A percentile compares a stretch with the other conserved stretches of the same genome.
Conservation (phyloP, 1,140 invertebrate genomes). For the Dendroctonus valens region DNA sequence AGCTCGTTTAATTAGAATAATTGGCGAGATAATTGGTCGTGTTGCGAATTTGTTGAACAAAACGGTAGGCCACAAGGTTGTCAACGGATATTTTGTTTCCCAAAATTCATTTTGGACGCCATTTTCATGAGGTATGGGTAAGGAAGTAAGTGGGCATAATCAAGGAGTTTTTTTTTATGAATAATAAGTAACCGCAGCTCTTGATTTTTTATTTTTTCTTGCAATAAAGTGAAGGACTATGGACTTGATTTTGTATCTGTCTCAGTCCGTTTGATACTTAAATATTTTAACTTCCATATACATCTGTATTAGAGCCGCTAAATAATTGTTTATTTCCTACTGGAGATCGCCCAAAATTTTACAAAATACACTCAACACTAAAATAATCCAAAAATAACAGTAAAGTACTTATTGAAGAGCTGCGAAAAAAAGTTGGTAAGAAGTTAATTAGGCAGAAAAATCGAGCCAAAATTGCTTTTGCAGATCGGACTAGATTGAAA, state of each 20-base stretch:
- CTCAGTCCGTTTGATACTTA: no score
- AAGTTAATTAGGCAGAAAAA: no score
- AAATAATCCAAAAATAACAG: not conserved
- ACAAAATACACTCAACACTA: not conserved
- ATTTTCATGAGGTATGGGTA: not conserved
- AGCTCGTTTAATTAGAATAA: conserved; percentile 8
- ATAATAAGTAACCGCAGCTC: no score
- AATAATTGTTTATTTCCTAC: not conserved
- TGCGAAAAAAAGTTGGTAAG: no score
- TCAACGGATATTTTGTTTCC: conserved; percentile 1
- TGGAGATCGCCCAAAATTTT: not conserved
- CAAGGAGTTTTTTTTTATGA: not conserved
- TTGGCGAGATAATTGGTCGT: conserved; percentile 6
- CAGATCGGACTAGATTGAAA: no score
- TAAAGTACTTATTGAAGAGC: not conserved
- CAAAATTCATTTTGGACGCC: not conserved
- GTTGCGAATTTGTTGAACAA: conserved; percentile 11
- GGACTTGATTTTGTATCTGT: no score
- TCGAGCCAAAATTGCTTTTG: no score
- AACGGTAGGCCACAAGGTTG: conserved; percentile 15
- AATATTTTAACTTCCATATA: no score
- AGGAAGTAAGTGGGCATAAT: not conserved
- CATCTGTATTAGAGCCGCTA: no score
- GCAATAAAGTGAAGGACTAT: no score
- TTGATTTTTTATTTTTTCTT: no score